Base-by-base conservation (phyloP, 2,888 invertebrate species). In the Galerucella calmariensis region DNA sequence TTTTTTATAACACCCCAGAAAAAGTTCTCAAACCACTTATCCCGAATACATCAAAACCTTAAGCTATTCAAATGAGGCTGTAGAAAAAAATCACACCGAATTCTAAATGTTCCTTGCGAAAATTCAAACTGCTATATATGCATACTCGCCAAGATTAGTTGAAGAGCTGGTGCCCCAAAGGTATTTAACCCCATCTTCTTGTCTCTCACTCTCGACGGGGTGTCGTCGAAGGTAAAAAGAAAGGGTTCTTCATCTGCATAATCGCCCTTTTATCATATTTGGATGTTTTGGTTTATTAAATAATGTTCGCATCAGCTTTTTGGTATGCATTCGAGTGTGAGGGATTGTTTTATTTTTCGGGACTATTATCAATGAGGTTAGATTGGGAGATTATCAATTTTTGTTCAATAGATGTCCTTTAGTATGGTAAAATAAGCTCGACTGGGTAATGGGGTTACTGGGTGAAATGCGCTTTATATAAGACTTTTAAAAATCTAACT, bases 251-350 rank as follows among this genome's bases (percentile, higher is more conserved):
- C 76, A 85, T 85, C 82, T 84, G 80, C 85, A 85, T 85, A 85
- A 85, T 85, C 85, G 83, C 77, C 78, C 81, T 79, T 84, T 84
- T 84, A 84, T 83, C 84, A 82, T 84, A 83, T 83, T 79, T 77
- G 75, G 79, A 80, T 81, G 83, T 83, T 84, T 84, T 84, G 83
- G 83, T 83, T 83, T 83, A 83, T 79, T 74, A 65, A 71, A 78
- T 75, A 74, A 75, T 71, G 77, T 75, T 73, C 69, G 73, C 65
- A 41, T 69, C 56, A 69, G 75, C 75, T 76, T 78, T 80, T 84
- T 83, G 76, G 78, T 73, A 79, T 48, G 72, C 82, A 79, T 67
- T 83, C 80, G 73, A 83, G 82, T 83, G 83, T 81, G 80, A 83
- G 82, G 81, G 82, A 81, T 84, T 84, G 83, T 83, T 82, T 84